Conservation (phyloP, 2,888 invertebrate genomes). For the Listrodromus nycthemerus region DNA sequence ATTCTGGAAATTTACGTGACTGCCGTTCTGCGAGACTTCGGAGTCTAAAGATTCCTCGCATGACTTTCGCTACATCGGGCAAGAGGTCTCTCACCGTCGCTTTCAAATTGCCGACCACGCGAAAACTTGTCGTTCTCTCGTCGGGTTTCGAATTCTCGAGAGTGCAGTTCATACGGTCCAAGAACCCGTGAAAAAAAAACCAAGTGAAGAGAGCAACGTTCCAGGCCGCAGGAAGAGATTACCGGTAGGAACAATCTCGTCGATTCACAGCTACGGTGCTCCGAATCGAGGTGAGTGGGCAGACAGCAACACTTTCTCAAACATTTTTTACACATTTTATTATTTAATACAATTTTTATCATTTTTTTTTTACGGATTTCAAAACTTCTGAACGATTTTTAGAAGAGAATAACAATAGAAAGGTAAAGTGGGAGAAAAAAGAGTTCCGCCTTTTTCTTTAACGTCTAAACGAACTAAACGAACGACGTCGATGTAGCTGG, state of each 20-base stretch:
- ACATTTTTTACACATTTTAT: not conserved
- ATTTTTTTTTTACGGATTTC: too few relatives aligned
- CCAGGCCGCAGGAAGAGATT: slow-evolving; percentile 2
- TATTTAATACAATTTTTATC: too few relatives aligned
- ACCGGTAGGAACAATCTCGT: slow-evolving; percentile 43
- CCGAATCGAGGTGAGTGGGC: slow-evolving; percentile 57
- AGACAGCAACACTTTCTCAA: slow-evolving; percentile 1
- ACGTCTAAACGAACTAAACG: too few relatives aligned
- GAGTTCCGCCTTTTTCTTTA: too few relatives aligned
- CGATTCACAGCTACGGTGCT: slow-evolving; percentile 33
- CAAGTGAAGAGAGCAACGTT: slow-evolving; percentile 7
- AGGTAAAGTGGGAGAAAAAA: too few relatives aligned
- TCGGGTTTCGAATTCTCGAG: slow-evolving; percentile 38
- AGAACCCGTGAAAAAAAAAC: slow-evolving; percentile 41
- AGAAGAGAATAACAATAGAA: too few relatives aligned
- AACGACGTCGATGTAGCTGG: not conserved
- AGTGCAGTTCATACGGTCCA: slow-evolving; percentile 46
- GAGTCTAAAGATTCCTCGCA: not conserved
- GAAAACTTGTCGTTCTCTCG: slow-evolving; percentile 22
- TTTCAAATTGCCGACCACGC: not conserved
- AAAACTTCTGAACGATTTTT: too few relatives aligned
- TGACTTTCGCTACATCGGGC: not conserved
- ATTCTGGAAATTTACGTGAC: not conserved
- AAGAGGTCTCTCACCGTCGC: slow-evolving; percentile 12
- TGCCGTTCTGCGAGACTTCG: not conserved